Evolutionary conservation across 2,797 vertebrate genomes (phyloP).

Genomic region (Alectoris magna): DNA sequence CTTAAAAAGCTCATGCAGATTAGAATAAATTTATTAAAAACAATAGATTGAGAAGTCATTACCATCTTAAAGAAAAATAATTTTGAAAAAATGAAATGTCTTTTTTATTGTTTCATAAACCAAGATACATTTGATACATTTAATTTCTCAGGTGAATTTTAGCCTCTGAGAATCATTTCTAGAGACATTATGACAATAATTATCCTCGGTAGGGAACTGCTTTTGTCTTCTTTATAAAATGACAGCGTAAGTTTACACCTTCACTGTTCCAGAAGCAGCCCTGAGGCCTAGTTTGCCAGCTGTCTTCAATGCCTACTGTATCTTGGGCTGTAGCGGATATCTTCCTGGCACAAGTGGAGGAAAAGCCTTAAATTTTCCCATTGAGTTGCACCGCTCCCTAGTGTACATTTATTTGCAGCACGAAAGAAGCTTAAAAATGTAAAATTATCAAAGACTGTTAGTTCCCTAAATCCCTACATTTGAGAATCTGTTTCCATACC

Average conservation of each 20-base stretch:
- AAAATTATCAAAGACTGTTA: conserved; percentile 6
- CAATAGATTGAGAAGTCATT: background rate
- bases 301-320: background rate
- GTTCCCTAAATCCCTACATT: background rate
- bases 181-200: background rate
- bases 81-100: background rate
- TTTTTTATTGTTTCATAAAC: background rate
- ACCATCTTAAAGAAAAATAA: background rate
- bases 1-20: background rate
- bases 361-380: background rate
- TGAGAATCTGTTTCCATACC: background rate
- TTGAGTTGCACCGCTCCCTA: background rate
- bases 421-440: background rate
- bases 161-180: background rate
- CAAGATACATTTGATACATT: background rate
- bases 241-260: background rate
- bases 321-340: background rate
- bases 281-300: conserved; percentile 40
- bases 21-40: background rate
- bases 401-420: background rate
- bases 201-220: background rate
- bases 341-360: background rate
- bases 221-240: conserved; percentile 29
- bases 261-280: background rate
- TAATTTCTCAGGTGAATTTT: background rate